These are phyloP conservation scores for Noctilio leporinus DNA, from an alignment of 2,113 vertebrate genomes.

Conservation along the genomic window DNA sequence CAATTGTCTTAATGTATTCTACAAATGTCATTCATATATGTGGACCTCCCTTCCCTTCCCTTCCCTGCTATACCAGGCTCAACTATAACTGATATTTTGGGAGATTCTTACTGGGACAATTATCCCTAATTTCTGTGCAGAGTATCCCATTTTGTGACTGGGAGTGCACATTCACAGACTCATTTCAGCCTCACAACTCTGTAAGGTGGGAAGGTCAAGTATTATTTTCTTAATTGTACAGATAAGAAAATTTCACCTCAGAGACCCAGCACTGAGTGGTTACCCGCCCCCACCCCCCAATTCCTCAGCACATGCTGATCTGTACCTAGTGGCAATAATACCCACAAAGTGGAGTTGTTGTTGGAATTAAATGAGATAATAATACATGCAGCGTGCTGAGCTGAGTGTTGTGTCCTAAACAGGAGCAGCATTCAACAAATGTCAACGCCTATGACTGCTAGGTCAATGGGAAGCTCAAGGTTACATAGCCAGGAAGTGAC, in stretches of 20 bases:
- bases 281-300: too few relatives aligned
- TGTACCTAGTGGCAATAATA: not conserved
- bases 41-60: not conserved
- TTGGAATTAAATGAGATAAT: conserved; percentile 33
- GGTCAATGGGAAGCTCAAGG: conserved; percentile 53
- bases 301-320: not conserved
- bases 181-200: not conserved
- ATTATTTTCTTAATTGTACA: not conserved
- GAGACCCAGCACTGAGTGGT: not conserved
- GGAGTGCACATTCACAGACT: not conserved
- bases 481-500: conserved; percentile 48
- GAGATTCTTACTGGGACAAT: not conserved
- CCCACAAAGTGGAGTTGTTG: not conserved
- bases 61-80: not conserved
- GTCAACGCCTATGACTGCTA: conserved; percentile 7
- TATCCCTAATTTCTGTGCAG: not conserved
- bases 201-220: not conserved
- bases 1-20: not conserved
- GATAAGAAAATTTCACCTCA: not conserved
- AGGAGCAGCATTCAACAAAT: not conserved
- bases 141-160: not conserved
- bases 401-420: not conserved
- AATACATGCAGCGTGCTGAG: not conserved
- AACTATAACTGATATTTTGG: not conserved
- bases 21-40: not conserved